Conservation (phyloP, 2,797 vertebrate genomes). For the Phrynocephalus guinanensis region DNA sequence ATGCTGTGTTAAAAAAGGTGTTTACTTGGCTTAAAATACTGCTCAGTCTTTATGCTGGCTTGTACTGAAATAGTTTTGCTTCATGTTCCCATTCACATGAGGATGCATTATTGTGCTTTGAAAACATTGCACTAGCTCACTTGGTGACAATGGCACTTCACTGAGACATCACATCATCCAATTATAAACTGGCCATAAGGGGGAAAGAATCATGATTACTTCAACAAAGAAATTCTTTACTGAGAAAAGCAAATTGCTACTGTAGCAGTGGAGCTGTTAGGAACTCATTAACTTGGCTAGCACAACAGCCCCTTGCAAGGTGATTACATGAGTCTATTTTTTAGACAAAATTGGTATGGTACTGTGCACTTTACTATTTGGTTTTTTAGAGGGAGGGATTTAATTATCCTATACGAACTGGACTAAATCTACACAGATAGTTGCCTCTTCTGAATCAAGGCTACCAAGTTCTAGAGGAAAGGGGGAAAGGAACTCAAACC, state of each 20-base stretch:
- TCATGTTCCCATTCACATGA: background rate
- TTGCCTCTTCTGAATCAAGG: background rate
- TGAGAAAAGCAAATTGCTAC: background rate
- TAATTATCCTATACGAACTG: too few species aligned
- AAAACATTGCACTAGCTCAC: background rate
- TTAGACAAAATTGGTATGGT: background rate
- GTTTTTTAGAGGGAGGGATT: too few species aligned
- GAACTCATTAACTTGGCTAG: background rate
- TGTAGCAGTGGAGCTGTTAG: background rate
- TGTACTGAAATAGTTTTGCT: background rate
- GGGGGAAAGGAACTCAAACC: constrained; percentile 77
- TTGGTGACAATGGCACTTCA: background rate
- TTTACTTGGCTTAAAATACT: background rate
- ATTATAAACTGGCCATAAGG: background rate
- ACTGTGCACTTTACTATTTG: too few species aligned
- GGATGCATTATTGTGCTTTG: background rate
- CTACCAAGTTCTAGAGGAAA: background rate
- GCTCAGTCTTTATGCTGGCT: background rate
- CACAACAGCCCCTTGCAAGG: background rate
- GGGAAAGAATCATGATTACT: too few species aligned
- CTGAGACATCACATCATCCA: background rate
- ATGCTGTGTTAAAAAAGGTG: background rate
- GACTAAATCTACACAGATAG: background rate
- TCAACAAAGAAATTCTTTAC: background rate
- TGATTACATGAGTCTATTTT: background rate